Base-by-base conservation (phyloP, 2,113 vertebrate species). In the Podocnemis expansa region DNA sequence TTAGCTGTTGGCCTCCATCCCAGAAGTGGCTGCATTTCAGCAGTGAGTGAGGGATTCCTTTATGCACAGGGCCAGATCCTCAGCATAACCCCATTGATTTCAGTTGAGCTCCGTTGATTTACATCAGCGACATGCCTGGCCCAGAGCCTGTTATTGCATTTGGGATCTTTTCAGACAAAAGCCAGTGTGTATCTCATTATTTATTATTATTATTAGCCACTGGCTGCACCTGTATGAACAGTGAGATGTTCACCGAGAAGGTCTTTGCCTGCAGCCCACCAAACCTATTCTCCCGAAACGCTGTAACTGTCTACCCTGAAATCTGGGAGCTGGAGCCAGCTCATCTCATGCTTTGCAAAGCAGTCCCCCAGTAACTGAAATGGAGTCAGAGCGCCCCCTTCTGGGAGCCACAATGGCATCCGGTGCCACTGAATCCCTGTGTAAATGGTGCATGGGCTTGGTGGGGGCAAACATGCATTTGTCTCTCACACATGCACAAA, bases 381-480 rank as follows among this genome's bases (percentile, higher is more conserved):
- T 98, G 96, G 98, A 98, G 96, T 95, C 96, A 96, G 97, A 98
- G 98, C 98, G 97, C 98, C 98, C 98, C 96, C 98, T 98, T 96
- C 98, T 97, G 98, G 98, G 96, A 89, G 82, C 92, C 92, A 29
- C 87, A 52, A 55, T 87, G 79, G 63, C 51, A 91, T 96, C 91
- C 82, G 91, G 75, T 27, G 81, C 80, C 13, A 9, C 82, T 89
- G 93, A 90, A 91, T 60, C 51, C 52, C 78, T 58, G 51, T 5
- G 2, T 91, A 88, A 84, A 31, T 73, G 82, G n/a, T n/a, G n/a
- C n/a, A n/a, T n/a, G n/a, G n/a, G n/a, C n/a, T n/a, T n/a, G n/a
- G n/a, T n/a, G n/a, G n/a, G n/a, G n/a, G n/a, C n/a, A n/a, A n/a
- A n/a, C n/a, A n/a, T 29, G 2, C 31, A 51, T 45, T 76, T 45